Evolutionary conservation across 2,888 invertebrate species (phyloP), one percentile per base, ranked within the genome.

Genomic region (Heliconius ismenius): DNA sequence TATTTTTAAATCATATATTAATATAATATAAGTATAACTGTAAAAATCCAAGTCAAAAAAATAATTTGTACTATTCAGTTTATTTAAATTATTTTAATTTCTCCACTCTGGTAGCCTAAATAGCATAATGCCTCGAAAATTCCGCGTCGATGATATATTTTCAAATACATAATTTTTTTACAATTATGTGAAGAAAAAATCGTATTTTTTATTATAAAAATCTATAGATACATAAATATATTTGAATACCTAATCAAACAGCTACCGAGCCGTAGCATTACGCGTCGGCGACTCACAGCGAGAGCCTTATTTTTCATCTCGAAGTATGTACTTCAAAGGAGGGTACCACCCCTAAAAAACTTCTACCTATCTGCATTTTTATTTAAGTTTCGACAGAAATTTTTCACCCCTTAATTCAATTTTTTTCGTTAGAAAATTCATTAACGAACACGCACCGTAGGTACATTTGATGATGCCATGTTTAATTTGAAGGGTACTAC

Each of bases 331-430:
- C 82, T 89, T 90, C 89, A 90, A 90, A 92, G 91, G 88, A 85
- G 88, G 89, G 88, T 86, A 76, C 80, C 83, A 85, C 89, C 89
- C 89, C 90, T 87, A 88, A 83, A 85, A 85, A 87, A 87, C 86
- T 88, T 88, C 85, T 85, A 87, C 86, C 88, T 86, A 89, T 89
- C 88, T 87, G 87, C 87, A 89, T 93, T 92, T 92, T 92, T 91
- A 92, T 92, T 92, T 91, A 92, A 93, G 92, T 92, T 92, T 91
- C 90, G 87, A 85, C 88, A 88, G 90, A 91, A 91, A 88, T 88
- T 89, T 88, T 86, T 88, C 87, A 88, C 89, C 91, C 89, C 89
- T 88, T 88, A 89, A 90, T 91, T 88, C 85, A 89, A 90, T 88
- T 87, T 88, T 86, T 88, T 85, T 84, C 85, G 84, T 85, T 82